Evolutionary conservation across 1,140 invertebrate genomes (phyloP).

Genomic region (Muscidifurax raptorellus): DNA sequence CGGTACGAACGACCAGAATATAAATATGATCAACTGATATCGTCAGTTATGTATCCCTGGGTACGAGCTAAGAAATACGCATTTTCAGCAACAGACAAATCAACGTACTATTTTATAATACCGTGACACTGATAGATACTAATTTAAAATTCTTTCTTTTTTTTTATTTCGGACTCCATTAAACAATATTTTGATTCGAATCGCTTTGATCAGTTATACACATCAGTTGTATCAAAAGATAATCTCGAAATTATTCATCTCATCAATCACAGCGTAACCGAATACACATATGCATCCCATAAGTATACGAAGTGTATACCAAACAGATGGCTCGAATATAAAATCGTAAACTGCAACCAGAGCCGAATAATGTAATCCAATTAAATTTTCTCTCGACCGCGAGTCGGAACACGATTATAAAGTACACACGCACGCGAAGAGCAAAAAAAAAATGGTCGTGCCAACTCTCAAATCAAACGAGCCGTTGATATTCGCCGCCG

Average conservation of each 20-base stretch:
- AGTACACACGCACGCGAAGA: not conserved
- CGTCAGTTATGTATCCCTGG: too few species aligned
- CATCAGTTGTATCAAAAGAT: not conserved
- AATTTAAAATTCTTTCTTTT: not conserved
- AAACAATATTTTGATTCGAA: not conserved
- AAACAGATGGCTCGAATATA: not conserved
- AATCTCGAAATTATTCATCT: not conserved
- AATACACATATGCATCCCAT: not conserved
- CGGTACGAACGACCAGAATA: not conserved
- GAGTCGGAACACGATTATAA: not conserved
- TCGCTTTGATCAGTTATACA: not conserved
- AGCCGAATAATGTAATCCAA: conserved; percentile 29
- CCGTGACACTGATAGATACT: not conserved
- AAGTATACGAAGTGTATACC: not conserved
- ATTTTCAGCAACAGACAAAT: not conserved
- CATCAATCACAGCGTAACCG: not conserved
- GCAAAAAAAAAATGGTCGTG: not conserved
- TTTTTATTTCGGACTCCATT: not conserved
- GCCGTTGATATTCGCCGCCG: not conserved
- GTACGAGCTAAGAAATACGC: not conserved
- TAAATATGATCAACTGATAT: not conserved
- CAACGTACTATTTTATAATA: too few species aligned
- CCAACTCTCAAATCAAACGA: conserved; percentile 5
- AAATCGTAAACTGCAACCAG: not conserved
- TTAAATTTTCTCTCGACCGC: not conserved